Percentiles rank a stretch among this genome's conserved stretches.
These are phyloP conservation scores for Triplophysa tibetana DNA, from an alignment of 2,113 vertebrate species.

Conservation along the genomic window DNA sequence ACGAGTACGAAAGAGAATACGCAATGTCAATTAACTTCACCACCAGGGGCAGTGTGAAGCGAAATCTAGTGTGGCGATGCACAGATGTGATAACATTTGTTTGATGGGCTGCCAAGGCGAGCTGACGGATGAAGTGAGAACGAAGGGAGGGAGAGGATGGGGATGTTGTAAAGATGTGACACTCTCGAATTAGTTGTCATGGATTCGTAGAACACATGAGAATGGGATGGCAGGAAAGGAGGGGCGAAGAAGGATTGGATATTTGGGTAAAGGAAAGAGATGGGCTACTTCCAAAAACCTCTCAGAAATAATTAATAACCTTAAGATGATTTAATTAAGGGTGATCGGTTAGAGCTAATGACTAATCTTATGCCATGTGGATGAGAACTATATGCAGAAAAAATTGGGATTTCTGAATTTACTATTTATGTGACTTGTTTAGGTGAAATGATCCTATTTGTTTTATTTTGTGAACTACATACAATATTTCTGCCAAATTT, in stretches of 20 bases:
- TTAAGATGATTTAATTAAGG: background rate
- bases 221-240: background rate
- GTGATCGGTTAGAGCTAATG: constrained; percentile 1
- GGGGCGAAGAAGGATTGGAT: background rate
- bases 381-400: background rate
- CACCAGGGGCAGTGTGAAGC: constrained; percentile 57
- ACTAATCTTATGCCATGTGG: background rate
- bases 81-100: constrained; percentile 67
- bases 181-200: constrained; percentile 35
- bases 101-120: constrained; percentile 55
- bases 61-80: constrained; percentile 67
- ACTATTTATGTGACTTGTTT: no score
- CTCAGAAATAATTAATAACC: constrained; percentile 8
- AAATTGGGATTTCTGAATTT: no score
- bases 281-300: constrained; percentile 5
- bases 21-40: constrained; percentile 63
- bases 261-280: constrained; percentile 1
- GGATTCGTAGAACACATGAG: background rate
- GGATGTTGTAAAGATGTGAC: constrained; percentile 66
- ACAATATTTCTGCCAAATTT: no score
- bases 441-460: no score
- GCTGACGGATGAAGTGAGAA: constrained; percentile 20
- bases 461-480: no score
- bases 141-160: constrained; percentile 43
- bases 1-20: constrained; percentile 42